Percentiles rank a stretch among this genome's conserved stretches.
phyloP scores from a whole-genome alignment of 2,888 invertebrate species.

The Digitonthophagus gazella region DNA sequence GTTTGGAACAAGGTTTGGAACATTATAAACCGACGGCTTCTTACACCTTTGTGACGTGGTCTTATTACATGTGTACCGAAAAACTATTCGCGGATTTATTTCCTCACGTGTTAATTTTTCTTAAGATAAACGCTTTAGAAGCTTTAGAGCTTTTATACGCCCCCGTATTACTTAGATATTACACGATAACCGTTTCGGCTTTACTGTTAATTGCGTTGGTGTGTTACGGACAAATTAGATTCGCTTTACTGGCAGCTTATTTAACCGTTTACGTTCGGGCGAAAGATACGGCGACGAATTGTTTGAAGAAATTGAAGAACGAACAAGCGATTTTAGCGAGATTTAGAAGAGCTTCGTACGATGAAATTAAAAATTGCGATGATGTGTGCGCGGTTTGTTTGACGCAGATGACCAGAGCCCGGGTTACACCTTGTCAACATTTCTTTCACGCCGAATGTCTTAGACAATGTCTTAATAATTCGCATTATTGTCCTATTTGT shows the following conservation, averaged over 20 bases:
- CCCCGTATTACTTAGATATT: slow-evolving; percentile 62
- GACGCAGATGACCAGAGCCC: slow-evolving; percentile 66
- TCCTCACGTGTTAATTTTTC: slow-evolving; percentile 57
- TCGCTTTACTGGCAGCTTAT: slow-evolving; percentile 61
- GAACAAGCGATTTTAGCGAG: slow-evolving; percentile 63
- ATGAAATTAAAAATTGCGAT: slow-evolving; percentile 67
- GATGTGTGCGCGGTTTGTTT: slow-evolving; percentile 80
- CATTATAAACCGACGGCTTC: slow-evolving; percentile 68
- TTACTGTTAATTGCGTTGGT: slow-evolving; percentile 58
- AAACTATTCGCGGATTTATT: slow-evolving; percentile 68
- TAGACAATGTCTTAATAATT: slow-evolving; percentile 67
- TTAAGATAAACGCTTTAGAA: slow-evolving; percentile 64
- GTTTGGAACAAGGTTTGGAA: slow-evolving; percentile 71
- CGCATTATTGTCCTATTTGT: slow-evolving; percentile 73
- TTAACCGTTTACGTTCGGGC: slow-evolving; percentile 64
- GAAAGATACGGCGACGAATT: slow-evolving; percentile 62
- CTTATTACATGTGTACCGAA: slow-evolving; percentile 71
- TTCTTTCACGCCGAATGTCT: slow-evolving; percentile 78
- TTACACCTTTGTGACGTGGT: slow-evolving; percentile 66
- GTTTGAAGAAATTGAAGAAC: slow-evolving; percentile 55
- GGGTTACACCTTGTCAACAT: slow-evolving; percentile 77
- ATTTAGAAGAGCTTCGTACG: slow-evolving; percentile 63
- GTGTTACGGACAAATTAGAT: slow-evolving; percentile 58
- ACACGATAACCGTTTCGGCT: slow-evolving; percentile 59
- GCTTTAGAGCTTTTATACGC: slow-evolving; percentile 71